Evolutionary conservation across 2,888 invertebrate genomes (phyloP).

Genomic region (Dasypogon diadema): DNA sequence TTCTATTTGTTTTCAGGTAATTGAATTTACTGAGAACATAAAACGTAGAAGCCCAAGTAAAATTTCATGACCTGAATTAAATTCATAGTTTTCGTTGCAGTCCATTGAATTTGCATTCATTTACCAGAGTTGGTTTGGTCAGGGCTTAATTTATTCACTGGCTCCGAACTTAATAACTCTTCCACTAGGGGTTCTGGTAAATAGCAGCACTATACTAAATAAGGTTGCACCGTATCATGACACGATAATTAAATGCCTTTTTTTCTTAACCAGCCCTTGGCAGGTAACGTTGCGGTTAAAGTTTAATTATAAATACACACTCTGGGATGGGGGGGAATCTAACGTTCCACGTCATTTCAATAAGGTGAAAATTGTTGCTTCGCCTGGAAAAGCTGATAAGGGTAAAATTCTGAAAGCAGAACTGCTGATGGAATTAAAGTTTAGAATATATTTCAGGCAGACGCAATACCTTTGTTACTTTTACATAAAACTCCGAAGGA

Average conservation of each 20-base stretch:
- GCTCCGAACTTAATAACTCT: background rate
- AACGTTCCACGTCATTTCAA: background rate
- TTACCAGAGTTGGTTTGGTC: background rate
- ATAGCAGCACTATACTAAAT: background rate
- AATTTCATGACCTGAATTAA: background rate
- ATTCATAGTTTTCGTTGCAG: constrained; percentile 17
- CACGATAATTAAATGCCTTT: constrained; percentile 18
- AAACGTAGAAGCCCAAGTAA: background rate
- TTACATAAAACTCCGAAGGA: too few relatives aligned
- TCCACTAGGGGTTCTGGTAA: background rate
- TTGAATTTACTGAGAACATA: background rate
- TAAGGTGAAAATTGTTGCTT: constrained; percentile 6
- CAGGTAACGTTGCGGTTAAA: background rate
- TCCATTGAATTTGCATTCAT: constrained; percentile 11
- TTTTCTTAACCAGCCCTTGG: background rate
- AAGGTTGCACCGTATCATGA: background rate
- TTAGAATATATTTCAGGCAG: too few relatives aligned
- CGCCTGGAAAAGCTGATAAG: constrained; percentile 17
- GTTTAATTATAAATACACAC: background rate
- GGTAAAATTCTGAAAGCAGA: background rate
- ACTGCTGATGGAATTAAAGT: background rate
- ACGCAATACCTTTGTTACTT: too few relatives aligned
- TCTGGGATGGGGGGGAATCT: background rate
- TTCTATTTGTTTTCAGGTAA: too few relatives aligned
- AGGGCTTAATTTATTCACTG: constrained; percentile 8